Base-by-base conservation (phyloP, 1,140 invertebrate genomes). In the Oryzaephilus surinamensis region DNA sequence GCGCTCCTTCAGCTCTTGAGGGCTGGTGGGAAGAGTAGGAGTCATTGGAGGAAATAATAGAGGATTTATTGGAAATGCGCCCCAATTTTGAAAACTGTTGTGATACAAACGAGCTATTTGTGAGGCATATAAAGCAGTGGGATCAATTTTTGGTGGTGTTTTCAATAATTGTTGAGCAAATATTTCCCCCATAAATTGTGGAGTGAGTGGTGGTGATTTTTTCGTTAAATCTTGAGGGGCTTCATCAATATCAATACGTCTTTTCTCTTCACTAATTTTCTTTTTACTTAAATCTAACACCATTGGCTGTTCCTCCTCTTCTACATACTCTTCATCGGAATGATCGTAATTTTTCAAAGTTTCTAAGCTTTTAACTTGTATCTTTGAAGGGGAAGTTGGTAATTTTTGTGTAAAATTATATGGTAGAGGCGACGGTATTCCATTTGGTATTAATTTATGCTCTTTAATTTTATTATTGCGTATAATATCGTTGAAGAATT, bases 201-300 rank as follows among this genome's bases (percentile, higher is more conserved):
- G 24, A 17, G 37, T 28, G 6, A 27, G 26, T 45, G 18, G 55
- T 41, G 16, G 52, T n/a, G 46, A 30, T 50, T 62, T 64, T 21
- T 54, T 61, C 0, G 56, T 56, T 26, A 74, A 50, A 38, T 64
- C 65, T 48, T 66, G 58, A 0, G 64, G 55, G 10, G 62, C 55
- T 21, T 61, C 55, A 35, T 67, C 65, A 14, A 52, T 54, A 10
- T 65, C 62, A n/a, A 58, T 54, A 40, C 38, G 17, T 17, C 45
- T 33, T 10, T 44, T 21, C 20, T 34, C 35, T 15, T 35, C 17
- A 12, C 40, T 30, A 14, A 20, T 43, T 52, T 71, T 76, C 58
- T 89, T 91, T 47, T 85, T 84, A 54, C 84, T 88, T 41, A 93
- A 72, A 64, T 93, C 89, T n/a, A 93, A 61, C 2, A 84, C 84